A percentile compares a stretch with the other conserved stretches of the same genome.
Conservation (phyloP, 2,113 vertebrate species). For the Mobula hypostoma region DNA sequence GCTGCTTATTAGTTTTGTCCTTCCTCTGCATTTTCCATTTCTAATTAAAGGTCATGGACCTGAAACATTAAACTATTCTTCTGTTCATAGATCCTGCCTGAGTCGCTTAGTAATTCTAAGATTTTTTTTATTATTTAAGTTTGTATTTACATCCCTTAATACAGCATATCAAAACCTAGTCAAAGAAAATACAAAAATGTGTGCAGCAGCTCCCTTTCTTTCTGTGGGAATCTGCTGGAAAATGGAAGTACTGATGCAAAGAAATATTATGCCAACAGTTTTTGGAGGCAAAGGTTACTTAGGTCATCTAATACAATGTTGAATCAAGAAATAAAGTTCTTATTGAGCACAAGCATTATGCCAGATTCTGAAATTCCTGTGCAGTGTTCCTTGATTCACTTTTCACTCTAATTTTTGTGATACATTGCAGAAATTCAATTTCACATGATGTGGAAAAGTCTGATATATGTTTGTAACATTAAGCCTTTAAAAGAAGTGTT, state of each 20-base stretch:
- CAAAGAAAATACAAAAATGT: neutral
- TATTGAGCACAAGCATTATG: neutral
- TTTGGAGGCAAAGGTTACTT: no score
- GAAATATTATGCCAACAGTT: neutral
- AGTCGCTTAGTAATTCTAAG: no score
- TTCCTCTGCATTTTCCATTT: no score
- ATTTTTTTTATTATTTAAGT: neutral
- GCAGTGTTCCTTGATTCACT: neutral
- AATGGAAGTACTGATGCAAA: neutral
- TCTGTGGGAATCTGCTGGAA: neutral
- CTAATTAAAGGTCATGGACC: no score
- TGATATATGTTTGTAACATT: neutral
- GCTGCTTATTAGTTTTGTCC: no score
- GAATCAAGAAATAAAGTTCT: neutral
- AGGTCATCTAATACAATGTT: neutral
- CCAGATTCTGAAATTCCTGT: neutral
- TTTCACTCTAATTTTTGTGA: neutral
- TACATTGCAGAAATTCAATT: neutral
- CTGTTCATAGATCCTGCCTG: no score
- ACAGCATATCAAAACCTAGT: neutral
- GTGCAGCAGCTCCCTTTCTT: neutral
- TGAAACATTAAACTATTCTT: no score
- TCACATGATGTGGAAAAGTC: neutral
- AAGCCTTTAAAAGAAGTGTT: neutral
- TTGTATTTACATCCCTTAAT: neutral